Conservation (phyloP, 2,888 invertebrate genomes). For the Lasioglossum figueresi region DNA sequence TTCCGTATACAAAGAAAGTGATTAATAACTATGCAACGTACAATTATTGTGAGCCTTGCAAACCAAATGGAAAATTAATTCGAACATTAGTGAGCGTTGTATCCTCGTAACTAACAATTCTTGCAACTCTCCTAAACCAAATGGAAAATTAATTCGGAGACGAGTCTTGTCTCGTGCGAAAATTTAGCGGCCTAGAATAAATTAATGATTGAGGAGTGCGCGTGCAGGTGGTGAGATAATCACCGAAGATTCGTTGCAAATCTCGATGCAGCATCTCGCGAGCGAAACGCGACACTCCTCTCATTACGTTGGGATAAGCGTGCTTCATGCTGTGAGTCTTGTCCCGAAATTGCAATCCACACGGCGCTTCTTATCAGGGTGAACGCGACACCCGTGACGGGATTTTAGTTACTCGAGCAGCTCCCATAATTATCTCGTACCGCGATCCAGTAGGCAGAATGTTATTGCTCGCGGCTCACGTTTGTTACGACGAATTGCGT, state of each 20-base stretch:
- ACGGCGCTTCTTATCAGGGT: neutral
- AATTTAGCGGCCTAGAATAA: neutral
- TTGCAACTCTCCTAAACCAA: neutral
- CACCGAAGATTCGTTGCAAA: neutral
- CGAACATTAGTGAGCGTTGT: neutral
- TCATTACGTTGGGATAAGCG: neutral
- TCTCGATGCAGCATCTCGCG: neutral
- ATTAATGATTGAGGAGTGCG: neutral
- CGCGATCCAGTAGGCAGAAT: neutral
- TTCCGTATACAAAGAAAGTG: neutral
- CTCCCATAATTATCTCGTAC: neutral
- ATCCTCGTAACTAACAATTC: neutral
- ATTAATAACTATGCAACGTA: too few relatives aligned
- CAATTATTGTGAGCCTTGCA: too few relatives aligned
- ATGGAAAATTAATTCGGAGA: neutral
- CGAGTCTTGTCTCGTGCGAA: neutral
- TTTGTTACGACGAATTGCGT: neutral
- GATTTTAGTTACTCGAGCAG: neutral
- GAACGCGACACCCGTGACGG: neutral
- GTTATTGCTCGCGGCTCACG: neutral
- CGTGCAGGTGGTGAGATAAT: neutral
- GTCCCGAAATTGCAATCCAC: slow-evolving; percentile 3
- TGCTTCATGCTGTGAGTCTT: neutral
- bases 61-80: neutral
- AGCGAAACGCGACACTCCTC: neutral